Conservation (phyloP, 2,888 invertebrate species). For the Sesia bembeciformis region DNA sequence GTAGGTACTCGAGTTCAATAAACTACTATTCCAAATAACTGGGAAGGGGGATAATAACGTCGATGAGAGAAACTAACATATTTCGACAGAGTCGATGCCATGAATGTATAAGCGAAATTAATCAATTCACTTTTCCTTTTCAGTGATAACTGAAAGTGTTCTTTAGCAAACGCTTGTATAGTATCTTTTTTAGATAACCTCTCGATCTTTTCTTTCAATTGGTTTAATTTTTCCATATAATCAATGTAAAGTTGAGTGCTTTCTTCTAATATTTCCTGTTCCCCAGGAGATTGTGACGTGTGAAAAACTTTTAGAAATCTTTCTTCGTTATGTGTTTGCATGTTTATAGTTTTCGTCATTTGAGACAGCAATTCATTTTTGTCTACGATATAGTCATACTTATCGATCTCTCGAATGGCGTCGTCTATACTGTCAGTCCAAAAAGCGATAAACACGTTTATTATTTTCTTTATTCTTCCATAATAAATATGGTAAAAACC, state of each 20-base stretch:
- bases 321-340: constrained; percentile 24
- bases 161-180: constrained; percentile 25
- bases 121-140: constrained; percentile 28
- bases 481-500: constrained; percentile 34
- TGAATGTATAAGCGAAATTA: constrained; percentile 27
- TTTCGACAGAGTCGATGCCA: constrained; percentile 27
- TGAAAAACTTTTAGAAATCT: constrained; percentile 28
- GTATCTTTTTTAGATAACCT: constrained; percentile 24
- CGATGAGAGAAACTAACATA: constrained; percentile 22
- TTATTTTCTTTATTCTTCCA: constrained; percentile 32
- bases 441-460: constrained; percentile 31
- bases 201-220: constrained; percentile 19
- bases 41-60: neutral
- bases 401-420: constrained; percentile 24
- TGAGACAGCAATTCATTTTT: constrained; percentile 24
- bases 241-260: constrained; percentile 18
- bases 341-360: constrained; percentile 25
- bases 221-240: constrained; percentile 18
- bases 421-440: constrained; percentile 30
- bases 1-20: too few species aligned
- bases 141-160: constrained; percentile 26
- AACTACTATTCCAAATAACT: too few species aligned
- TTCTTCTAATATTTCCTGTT: constrained; percentile 22
- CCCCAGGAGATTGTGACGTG: constrained; percentile 23
- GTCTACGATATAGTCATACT: constrained; percentile 13